Evolutionary conservation across 2,888 invertebrate species (phyloP).

Genomic region (Cryptus viduatorius): DNA sequence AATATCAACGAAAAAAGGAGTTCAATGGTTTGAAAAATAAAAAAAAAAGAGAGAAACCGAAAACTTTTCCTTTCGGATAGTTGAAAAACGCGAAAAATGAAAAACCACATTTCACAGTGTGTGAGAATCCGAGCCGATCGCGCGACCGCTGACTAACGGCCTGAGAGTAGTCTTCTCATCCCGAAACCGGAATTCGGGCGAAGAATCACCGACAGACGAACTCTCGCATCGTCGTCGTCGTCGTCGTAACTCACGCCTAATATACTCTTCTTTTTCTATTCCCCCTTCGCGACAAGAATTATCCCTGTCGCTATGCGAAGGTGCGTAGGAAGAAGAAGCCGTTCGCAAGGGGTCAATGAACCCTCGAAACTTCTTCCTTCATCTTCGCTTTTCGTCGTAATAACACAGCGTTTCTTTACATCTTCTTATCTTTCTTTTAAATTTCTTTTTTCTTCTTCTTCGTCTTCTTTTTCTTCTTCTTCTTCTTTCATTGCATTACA

Average conservation of each 20-base stretch:
- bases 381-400: constrained; percentile 31
- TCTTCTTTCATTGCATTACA: background rate
- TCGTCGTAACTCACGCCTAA: constrained; percentile 8
- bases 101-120: constrained; percentile 6
- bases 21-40: background rate
- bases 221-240: background rate
- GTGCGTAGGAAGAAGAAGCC: constrained; percentile 1
- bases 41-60: background rate
- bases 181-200: constrained; percentile 18
- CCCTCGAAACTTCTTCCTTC: constrained; percentile 3
- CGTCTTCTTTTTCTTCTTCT: background rate
- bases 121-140: background rate
- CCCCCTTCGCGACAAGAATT: constrained; percentile 27
- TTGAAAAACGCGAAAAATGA: background rate
- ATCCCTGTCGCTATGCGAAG: constrained; percentile 16
- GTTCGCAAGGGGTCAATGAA: constrained; percentile 3
- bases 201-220: background rate
- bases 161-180: background rate
- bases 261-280: constrained; percentile 26
- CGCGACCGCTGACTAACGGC: background rate
- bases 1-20: background rate
- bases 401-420: constrained; percentile 25
- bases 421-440: constrained; percentile 1
- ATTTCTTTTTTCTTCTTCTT: background rate
- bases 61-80: background rate